Percentiles rank a stretch among this genome's conserved stretches.
phyloP scores from a whole-genome alignment of 64 coral and sea anemone genomes.

The Porites australiensis region DNA sequence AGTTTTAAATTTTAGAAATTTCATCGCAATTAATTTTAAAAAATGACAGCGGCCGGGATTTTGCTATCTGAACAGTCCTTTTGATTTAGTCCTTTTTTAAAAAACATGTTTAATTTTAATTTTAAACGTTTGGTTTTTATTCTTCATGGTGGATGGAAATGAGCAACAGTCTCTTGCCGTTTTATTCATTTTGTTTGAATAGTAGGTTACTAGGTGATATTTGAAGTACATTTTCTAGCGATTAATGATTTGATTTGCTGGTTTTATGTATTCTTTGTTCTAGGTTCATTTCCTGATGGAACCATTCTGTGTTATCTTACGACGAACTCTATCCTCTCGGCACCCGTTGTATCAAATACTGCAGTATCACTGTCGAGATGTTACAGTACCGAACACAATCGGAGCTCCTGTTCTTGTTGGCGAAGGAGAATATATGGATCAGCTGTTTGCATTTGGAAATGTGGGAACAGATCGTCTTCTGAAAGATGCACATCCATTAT shows the following conservation, averaged over 20 bases:
- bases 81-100: too few relatives aligned
- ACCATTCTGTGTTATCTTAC: constrained; percentile 57
- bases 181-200: too few relatives aligned
- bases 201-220: too few relatives aligned
- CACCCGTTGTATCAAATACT: constrained; percentile 64
- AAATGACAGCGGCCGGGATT: too few relatives aligned
- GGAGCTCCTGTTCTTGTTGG: constrained; percentile 29
- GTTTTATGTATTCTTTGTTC: not conserved
- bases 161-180: too few relatives aligned
- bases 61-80: too few relatives aligned
- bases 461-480: constrained; percentile 38
- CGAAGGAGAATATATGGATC: constrained; percentile 9
- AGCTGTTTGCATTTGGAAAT: constrained; percentile 61
- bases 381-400: constrained; percentile 45
- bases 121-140: too few relatives aligned
- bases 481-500: not conserved
- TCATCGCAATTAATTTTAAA: too few relatives aligned
- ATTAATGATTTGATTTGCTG: not conserved
- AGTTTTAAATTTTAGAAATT: too few relatives aligned
- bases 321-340: constrained; percentile 20
- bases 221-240: too few relatives aligned
- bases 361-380: constrained; percentile 64
- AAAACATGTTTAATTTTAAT: too few relatives aligned
- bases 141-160: too few relatives aligned
- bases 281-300: constrained; percentile 57